Evolutionary conservation across 2,888 invertebrate species (phyloP).

Genomic region (Polyploca ridens): DNA sequence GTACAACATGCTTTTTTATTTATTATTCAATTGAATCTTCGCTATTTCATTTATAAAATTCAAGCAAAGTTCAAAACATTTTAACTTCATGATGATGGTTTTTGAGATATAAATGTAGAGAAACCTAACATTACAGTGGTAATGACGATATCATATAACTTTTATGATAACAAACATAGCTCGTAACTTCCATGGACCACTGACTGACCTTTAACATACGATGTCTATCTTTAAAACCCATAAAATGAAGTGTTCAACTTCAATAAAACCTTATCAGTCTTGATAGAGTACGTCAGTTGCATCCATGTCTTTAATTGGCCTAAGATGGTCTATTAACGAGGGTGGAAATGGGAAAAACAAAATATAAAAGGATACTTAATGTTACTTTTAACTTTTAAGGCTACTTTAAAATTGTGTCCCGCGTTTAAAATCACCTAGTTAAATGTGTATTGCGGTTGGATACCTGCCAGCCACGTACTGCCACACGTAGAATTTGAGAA

Average conservation of each 20-base stretch:
- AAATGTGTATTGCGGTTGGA: slow-evolving; percentile 77
- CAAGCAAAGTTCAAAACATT: too few species aligned
- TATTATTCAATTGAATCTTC: slow-evolving; percentile 13
- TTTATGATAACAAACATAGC: not conserved
- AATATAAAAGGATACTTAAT: slow-evolving; percentile 58
- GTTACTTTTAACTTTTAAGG: slow-evolving; percentile 72
- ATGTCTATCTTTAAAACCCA: not conserved
- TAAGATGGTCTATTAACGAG: slow-evolving; percentile 29
- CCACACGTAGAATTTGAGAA: slow-evolving; percentile 65
- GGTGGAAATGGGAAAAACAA: slow-evolving; percentile 43
- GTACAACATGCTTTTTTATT: slow-evolving; percentile 36
- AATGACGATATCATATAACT: not conserved
- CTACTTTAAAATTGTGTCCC: slow-evolving; percentile 77
- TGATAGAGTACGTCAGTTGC: slow-evolving; percentile 2
- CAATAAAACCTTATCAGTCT: slow-evolving; percentile 6
- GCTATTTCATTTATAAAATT: too few species aligned
- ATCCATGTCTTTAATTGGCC: slow-evolving; percentile 9
- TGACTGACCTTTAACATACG: not conserved
- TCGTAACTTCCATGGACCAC: not conserved
- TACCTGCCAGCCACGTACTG: slow-evolving; percentile 63
- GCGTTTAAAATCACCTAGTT: slow-evolving; percentile 72
- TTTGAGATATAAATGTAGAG: too few species aligned
- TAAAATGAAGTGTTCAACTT: slow-evolving; percentile 2
- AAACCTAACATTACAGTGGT: too few species aligned
- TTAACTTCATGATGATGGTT: too few species aligned